Percentiles rank a stretch among this genome's conserved stretches.
These are phyloP conservation scores for Fragum fragum DNA, from an alignment of 2,888 invertebrate species.

Conservation along the genomic window DNA sequence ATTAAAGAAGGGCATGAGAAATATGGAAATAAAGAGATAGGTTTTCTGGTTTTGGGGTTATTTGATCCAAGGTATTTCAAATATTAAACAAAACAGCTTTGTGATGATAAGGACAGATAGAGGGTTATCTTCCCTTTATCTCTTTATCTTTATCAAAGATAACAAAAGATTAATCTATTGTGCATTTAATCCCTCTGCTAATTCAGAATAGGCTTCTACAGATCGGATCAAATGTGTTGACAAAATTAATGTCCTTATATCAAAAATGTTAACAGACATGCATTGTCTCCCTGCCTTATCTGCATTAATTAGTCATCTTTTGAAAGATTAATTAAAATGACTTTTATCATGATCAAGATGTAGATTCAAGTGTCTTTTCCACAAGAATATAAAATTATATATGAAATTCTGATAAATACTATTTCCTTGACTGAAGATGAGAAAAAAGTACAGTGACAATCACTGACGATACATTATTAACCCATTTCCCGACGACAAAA, in stretches of 20 bases:
- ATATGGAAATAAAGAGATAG: slow-evolving; percentile 26
- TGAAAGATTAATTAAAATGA: no score
- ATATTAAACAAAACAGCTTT: slow-evolving; percentile 40
- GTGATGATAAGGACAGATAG: slow-evolving; percentile 27
- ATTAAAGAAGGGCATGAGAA: slow-evolving; percentile 14
- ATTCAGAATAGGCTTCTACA: slow-evolving; percentile 42
- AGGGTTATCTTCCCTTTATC: slow-evolving; percentile 25
- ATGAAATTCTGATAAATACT: no score
- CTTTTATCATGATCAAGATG: no score
- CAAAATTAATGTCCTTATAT: slow-evolving; percentile 40
- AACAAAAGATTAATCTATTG: slow-evolving; percentile 34
- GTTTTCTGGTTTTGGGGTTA: slow-evolving; percentile 32
- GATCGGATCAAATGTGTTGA: slow-evolving; percentile 64
- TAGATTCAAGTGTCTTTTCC: no score
- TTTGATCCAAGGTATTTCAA: slow-evolving; percentile 32
- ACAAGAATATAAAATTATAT: no score
- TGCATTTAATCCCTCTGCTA: slow-evolving; percentile 37
- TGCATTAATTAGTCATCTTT: slow-evolving; percentile 62
- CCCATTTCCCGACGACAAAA: no score
- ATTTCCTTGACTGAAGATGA: no score
- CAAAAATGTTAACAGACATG: slow-evolving; percentile 32
- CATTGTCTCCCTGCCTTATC: slow-evolving; percentile 51
- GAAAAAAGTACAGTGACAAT: no score
- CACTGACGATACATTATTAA: no score
- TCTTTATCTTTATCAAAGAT: slow-evolving; percentile 54